phyloP scores from a whole-genome alignment of 2,113 vertebrate species.

The Cyanoderma ruficeps region DNA sequence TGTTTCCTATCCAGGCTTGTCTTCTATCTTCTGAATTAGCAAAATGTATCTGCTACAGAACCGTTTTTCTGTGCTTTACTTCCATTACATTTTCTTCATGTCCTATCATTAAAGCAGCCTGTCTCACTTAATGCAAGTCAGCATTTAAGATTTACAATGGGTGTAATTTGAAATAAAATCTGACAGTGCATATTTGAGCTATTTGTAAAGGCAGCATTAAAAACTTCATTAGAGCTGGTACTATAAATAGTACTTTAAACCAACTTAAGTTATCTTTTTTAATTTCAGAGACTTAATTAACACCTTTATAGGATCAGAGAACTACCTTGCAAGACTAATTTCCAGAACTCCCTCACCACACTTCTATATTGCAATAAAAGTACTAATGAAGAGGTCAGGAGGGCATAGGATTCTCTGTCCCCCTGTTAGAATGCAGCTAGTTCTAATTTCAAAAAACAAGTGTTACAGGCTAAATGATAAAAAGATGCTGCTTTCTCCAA shows the following conservation, averaged over 20 bases:
- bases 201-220: background rate
- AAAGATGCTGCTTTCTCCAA: background rate
- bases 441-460: background rate
- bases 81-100: background rate
- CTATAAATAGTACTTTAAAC: background rate
- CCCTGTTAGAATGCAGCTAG: background rate
- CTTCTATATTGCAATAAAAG: background rate
- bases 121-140: background rate
- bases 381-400: background rate
- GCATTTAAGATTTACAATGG: background rate
- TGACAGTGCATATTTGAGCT: background rate
- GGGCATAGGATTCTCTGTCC: background rate
- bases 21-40: background rate
- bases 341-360: background rate
- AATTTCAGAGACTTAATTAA: background rate
- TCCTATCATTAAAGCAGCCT: background rate
- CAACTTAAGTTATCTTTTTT: background rate
- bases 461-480: background rate
- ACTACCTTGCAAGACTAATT: background rate
- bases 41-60: background rate
- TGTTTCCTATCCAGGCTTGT: background rate
- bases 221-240: background rate
- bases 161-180: background rate
- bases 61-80: background rate
- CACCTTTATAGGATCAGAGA: background rate